These are phyloP conservation scores for Oscheius myriophilus DNA, from an alignment of 2,888 invertebrate species.

Conservation along the genomic window DNA sequence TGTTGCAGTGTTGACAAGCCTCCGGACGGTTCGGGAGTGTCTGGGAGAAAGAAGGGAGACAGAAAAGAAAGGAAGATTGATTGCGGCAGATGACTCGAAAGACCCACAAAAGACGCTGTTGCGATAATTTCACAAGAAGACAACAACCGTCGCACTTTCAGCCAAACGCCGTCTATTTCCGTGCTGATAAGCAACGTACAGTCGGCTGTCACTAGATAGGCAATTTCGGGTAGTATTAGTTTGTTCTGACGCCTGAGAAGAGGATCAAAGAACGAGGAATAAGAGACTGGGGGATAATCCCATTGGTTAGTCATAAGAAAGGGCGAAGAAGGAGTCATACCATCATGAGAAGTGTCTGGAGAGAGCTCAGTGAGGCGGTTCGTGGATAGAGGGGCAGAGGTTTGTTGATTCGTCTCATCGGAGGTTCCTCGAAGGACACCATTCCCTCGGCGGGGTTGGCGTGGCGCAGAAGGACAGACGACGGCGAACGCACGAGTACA, in stretches of 20 bases:
- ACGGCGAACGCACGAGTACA: conserved; percentile 1
- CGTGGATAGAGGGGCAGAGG: conserved; percentile 15
- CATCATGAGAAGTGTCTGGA: conserved; percentile 14
- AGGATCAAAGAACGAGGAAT: neutral
- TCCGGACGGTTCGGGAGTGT: neutral
- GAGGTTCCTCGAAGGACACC: conserved; percentile 6
- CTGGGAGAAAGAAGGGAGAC: neutral
- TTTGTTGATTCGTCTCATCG: conserved; percentile 5
- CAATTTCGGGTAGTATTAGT: too few species aligned
- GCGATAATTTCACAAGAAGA: neutral
- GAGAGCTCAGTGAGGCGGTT: conserved; percentile 11
- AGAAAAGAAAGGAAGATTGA: conserved; percentile 9
- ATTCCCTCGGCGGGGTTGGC: too few species aligned
- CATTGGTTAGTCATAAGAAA: too few species aligned
- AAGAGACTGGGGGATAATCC: neutral
- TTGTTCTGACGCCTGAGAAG: too few species aligned
- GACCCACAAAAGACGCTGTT: neutral
- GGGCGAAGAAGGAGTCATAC: too few species aligned
- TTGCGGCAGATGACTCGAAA: conserved; percentile 1
- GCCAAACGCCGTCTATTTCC: neutral
- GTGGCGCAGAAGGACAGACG: conserved; percentile 3
- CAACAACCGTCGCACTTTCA: neutral
- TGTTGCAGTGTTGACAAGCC: conserved; percentile 25
- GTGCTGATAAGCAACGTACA: neutral
- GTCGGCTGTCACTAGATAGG: neutral